These are phyloP conservation scores for Lagorchestes hirsutus DNA, from an alignment of 2,797 vertebrate genomes.

Conservation along the genomic window DNA sequence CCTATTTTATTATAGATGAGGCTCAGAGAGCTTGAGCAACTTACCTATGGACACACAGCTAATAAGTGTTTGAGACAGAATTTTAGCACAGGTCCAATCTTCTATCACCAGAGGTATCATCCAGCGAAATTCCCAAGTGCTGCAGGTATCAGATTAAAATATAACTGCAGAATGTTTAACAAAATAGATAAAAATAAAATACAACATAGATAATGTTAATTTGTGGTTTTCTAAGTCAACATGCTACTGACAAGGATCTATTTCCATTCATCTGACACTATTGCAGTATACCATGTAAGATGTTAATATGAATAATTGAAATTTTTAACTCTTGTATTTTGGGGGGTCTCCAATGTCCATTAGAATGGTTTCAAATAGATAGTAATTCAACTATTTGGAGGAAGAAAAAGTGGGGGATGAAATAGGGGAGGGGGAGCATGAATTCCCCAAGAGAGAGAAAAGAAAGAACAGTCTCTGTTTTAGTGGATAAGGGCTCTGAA, in stretches of 20 bases:
- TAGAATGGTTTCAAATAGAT: neutral
- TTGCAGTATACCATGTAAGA: neutral
- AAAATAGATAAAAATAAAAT: neutral
- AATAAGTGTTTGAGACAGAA: neutral
- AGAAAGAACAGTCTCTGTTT: neutral
- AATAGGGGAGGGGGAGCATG: neutral
- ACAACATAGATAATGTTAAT: neutral
- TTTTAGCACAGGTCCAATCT: neutral
- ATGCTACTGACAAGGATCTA: neutral
- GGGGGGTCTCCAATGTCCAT: neutral
- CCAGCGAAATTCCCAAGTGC: neutral
- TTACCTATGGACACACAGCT: neutral
- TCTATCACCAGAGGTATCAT: neutral
- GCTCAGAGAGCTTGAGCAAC: neutral
- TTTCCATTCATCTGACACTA: neutral
- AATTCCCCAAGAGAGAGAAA: neutral
- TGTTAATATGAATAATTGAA: neutral
- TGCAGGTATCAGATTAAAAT: neutral
- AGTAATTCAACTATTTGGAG: neutral
- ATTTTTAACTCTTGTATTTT: neutral
- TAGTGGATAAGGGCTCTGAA: neutral
- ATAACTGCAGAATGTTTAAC: neutral
- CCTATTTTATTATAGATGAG: neutral
- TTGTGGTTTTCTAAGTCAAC: neutral
- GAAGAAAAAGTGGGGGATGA: neutral